Evolutionary conservation across 2,113 vertebrate species (phyloP), one percentile per base, ranked within the genome.

Genomic region (Poicephalus gulielmi): DNA sequence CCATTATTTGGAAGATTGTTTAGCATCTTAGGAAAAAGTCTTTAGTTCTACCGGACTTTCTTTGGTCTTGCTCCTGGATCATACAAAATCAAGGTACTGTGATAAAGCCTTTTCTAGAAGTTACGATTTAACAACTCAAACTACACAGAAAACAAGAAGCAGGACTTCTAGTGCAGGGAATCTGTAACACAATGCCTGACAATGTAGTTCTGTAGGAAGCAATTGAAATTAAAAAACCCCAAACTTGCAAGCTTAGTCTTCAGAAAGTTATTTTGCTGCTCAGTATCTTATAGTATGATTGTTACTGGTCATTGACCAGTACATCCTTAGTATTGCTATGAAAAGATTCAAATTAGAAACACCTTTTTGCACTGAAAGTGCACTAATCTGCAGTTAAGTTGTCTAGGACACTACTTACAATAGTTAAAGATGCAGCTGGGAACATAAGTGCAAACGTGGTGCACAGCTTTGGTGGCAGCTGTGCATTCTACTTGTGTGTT

Each of bases 211-310:
- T 85, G 63, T 49, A 91, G 64, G 49, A 80, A 86, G 17, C 37
- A 88, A 39, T 53, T 81, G 59, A 37, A 37, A 76, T 77, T 4
- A 0, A 73, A 44, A 69, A 67, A 59, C 8, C 2, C 41, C 17
- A 46, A 47, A 49, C 39, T 94, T 85, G 57, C 57, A 76, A 33
- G 23, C 41, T 84, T 92, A 50, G 57, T 79, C 70, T 95, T 79
- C 53, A 82, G 78, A 39, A 84, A 66, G 44, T 73, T 94, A 27
- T n/a, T 92, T 94, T 91, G 70, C 63, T 89, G 44, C 88, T 95
- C 66, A 67, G 0, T 91, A 49, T 85, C 37, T 92, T 84, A 16
- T 9, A 69, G 66, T 53, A 33, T 1, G 20, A 27, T 87, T 49
- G 5, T 55, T 68, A 43, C 35, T 86, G 37, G 47, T 50, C 19